Evolutionary conservation across 2,113 vertebrate genomes (phyloP).

Genomic region (Donacobius atricapilla): DNA sequence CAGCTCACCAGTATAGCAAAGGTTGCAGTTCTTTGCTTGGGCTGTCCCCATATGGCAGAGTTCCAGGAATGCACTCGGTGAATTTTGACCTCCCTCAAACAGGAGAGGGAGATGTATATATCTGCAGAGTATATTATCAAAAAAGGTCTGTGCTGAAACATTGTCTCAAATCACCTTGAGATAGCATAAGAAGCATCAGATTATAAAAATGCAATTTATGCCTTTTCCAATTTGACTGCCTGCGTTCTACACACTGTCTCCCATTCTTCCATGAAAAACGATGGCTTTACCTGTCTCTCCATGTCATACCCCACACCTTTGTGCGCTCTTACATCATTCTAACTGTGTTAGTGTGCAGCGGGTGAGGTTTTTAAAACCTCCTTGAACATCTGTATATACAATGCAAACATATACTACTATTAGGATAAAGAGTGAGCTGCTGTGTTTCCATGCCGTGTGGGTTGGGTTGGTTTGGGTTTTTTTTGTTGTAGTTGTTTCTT

Average conservation of each 20-base stretch:
- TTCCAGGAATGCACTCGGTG: background rate
- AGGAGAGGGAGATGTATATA: no score
- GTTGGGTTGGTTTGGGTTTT: background rate
- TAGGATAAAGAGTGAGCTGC: background rate
- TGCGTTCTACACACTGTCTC: background rate
- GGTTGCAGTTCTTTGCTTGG: background rate
- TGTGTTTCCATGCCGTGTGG: background rate
- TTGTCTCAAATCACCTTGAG: background rate
- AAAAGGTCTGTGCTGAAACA: background rate
- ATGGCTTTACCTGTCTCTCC: background rate
- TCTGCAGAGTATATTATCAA: background rate
- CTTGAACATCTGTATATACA: background rate
- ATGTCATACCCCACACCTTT: rapidly evolving
- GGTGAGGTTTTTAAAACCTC: background rate
- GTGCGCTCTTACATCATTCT: rapidly evolving
- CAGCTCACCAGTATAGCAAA: rapidly evolving
- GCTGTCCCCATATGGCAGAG: background rate
- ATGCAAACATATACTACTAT: rapidly evolving
- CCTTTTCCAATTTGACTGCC: background rate
- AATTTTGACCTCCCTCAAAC: background rate
- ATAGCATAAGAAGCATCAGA: background rate
- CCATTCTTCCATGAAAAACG: background rate
- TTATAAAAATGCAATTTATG: background rate
- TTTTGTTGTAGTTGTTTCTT: no score
- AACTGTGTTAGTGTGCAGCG: rapidly evolving